These are phyloP conservation scores for Phaethornis superciliosus DNA, from an alignment of 2,113 vertebrate species.

Conservation along the genomic window DNA sequence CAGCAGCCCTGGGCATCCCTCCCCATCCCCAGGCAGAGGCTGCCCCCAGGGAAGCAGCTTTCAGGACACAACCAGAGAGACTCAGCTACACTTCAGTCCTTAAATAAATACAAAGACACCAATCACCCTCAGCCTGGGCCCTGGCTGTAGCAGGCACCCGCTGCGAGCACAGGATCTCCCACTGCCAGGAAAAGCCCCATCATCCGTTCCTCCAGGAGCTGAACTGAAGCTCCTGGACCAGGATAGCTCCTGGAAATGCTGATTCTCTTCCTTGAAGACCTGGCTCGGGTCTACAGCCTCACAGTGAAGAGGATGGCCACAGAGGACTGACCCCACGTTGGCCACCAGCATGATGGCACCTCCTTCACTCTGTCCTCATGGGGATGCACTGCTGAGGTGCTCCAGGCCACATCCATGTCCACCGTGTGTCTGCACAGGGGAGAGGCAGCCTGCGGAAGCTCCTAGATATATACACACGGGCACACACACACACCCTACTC, in stretches of 20 bases:
- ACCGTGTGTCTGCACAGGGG: not conserved
- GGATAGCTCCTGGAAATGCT: not conserved
- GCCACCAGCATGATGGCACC: not conserved
- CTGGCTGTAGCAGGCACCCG: not conserved
- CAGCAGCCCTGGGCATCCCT: not conserved
- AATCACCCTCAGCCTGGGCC: not conserved
- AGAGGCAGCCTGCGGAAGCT: not conserved
- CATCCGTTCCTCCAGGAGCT: not conserved
- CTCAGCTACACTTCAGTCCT: conserved; percentile 57
- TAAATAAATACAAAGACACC: conserved; percentile 68
- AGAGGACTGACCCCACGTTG: not conserved
- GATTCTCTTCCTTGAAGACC: not conserved
- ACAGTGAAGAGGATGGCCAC: not conserved
- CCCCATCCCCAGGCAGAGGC: fast-evolving
- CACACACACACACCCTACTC: conserved; percentile 38
- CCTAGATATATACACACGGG: conserved; percentile 43
- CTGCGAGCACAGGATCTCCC: not conserved
- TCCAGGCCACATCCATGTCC: not conserved
- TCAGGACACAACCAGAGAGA: conserved; percentile 2
- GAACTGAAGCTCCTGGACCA: not conserved
- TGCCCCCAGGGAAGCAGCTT: not conserved
- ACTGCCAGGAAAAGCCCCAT: fast-evolving
- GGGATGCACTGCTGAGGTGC: not conserved
- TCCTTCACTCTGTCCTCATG: not conserved
- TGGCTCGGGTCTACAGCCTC: not conserved